These are phyloP conservation scores for Zaprionus bogoriensis DNA, from an alignment of 2,888 invertebrate genomes.

Conservation along the genomic window DNA sequence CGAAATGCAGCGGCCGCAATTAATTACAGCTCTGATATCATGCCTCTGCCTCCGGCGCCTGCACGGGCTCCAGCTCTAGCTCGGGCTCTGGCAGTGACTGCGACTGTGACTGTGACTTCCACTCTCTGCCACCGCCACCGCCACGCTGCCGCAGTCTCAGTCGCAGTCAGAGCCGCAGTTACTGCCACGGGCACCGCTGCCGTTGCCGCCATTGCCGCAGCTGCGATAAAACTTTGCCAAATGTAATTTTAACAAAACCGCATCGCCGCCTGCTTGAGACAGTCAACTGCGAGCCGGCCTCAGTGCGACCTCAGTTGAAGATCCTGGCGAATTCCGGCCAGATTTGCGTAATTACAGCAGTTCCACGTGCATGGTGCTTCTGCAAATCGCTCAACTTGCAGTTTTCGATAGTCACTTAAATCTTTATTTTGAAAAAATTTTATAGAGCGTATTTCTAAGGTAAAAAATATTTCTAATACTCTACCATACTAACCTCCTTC, in stretches of 20 bases:
- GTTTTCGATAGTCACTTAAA: too few relatives aligned
- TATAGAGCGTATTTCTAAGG: too few relatives aligned
- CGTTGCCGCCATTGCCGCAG: conserved; percentile 35
- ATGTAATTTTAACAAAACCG: conserved; percentile 79
- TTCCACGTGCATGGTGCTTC: neutral
- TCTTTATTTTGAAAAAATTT: too few relatives aligned
- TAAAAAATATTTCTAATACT: too few relatives aligned
- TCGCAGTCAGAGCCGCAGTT: conserved; percentile 16
- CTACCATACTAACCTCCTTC: too few relatives aligned
- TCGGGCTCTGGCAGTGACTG: too few relatives aligned
- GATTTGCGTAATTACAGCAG: neutral
- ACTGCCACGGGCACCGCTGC: neutral
- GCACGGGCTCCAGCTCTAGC: too few relatives aligned
- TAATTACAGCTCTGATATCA: conserved; percentile 75
- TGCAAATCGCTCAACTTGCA: too few relatives aligned
- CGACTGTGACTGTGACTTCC: too few relatives aligned
- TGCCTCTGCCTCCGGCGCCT: conserved; percentile 39
- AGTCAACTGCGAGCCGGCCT: conserved; percentile 33
- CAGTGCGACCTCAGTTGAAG: conserved; percentile 6
- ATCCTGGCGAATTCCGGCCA: neutral
- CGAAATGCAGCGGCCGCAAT: conserved; percentile 77
- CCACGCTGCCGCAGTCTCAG: conserved; percentile 12
- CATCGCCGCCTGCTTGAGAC: conserved; percentile 77
- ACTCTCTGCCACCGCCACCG: conserved; percentile 4
- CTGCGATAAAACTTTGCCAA: conserved; percentile 78